Conservation (phyloP, 2,888 invertebrate genomes). For the Netelia virgata region DNA sequence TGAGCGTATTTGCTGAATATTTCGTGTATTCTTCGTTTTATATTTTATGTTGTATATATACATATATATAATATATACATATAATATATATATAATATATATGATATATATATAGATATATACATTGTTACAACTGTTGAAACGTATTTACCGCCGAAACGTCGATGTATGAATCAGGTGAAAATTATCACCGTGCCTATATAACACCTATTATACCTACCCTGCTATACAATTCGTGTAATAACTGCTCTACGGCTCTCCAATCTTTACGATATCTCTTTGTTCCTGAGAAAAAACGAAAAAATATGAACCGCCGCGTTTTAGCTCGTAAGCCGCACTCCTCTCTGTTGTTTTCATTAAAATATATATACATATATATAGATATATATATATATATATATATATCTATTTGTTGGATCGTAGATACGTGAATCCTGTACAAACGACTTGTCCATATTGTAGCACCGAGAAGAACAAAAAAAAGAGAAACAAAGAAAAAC, state of each 20-base stretch:
- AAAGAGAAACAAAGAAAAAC: neutral
- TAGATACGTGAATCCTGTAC: slow-evolving; percentile 47
- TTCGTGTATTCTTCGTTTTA: slow-evolving; percentile 48
- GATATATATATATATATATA: too few species aligned
- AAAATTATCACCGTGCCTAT: slow-evolving; percentile 1
- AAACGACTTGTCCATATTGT: slow-evolving; percentile 8
- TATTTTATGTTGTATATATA: slow-evolving; percentile 42
- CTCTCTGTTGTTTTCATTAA: slow-evolving; percentile 27
- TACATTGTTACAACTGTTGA: slow-evolving; percentile 10
- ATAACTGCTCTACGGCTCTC: neutral
- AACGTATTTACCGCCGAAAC: slow-evolving; percentile 2
- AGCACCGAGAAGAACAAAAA: slow-evolving; percentile 16
- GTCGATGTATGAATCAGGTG: neutral
- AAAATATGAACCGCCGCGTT: too few species aligned
- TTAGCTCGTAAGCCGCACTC: slow-evolving; percentile 49
- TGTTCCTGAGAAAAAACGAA: too few species aligned
- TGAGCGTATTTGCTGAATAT: slow-evolving; percentile 52
- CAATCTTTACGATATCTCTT: too few species aligned
- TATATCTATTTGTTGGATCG: slow-evolving; percentile 21
- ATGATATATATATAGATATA: slow-evolving; percentile 11
- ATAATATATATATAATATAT: neutral
- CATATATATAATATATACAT: slow-evolving; percentile 8
- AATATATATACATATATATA: too few species aligned
- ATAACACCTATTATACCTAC: neutral
- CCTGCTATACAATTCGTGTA: neutral